phyloP scores from a whole-genome alignment of 2,113 vertebrate species.

The Acrocephalus kingi region DNA sequence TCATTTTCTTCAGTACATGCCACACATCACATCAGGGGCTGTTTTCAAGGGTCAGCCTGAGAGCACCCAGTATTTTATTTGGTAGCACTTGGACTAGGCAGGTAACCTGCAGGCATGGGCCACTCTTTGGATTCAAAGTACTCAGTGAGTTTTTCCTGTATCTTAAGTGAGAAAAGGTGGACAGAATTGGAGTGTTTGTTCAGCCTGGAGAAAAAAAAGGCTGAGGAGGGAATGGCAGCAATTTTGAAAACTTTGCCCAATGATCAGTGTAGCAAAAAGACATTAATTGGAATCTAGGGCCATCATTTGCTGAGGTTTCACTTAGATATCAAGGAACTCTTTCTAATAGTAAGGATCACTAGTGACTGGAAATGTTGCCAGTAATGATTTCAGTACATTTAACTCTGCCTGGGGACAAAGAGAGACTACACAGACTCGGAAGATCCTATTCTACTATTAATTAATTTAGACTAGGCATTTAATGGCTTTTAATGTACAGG shows the following conservation, averaged over 20 bases:
- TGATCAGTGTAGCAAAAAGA: neutral
- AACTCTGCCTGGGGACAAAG: neutral
- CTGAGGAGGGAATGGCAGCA: neutral
- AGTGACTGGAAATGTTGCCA: neutral
- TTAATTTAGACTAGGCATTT: neutral
- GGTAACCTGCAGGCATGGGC: neutral
- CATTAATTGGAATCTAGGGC: neutral
- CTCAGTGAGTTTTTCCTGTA: neutral
- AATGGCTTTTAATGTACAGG: neutral
- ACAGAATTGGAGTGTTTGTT: neutral
- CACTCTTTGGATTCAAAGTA: neutral
- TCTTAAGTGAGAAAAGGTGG: neutral
- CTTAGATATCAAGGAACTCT: neutral
- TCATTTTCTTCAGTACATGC: neutral
- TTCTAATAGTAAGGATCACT: neutral
- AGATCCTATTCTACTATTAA: neutral
- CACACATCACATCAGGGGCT: neutral
- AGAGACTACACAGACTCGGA: neutral
- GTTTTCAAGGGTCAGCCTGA: neutral
- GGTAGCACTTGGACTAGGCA: neutral
- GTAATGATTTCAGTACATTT: neutral
- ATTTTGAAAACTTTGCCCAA: neutral
- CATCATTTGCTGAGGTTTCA: neutral
- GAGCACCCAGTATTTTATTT: accelerated
- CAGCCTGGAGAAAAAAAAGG: neutral